phyloP scores from a whole-genome alignment of 1,140 invertebrate species.

The Ips typographus region DNA sequence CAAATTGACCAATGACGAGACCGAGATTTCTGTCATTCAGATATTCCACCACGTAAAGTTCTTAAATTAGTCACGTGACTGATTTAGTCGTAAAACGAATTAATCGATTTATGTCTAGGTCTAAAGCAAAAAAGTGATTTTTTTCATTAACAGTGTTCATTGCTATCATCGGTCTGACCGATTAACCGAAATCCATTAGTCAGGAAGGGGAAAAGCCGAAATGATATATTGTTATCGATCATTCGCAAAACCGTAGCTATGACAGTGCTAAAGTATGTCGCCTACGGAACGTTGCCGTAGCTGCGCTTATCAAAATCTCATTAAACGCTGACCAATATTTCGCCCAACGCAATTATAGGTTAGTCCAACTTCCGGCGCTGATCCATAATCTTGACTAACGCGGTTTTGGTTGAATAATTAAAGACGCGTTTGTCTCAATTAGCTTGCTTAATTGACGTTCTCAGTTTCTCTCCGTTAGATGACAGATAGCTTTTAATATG shows the following conservation, averaged over 20 bases:
- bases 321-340: slow-evolving; percentile 24
- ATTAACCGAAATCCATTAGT: slow-evolving; percentile 4
- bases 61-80: no score
- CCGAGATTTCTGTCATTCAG: no score
- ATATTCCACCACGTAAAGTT: no score
- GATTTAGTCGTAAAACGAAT: no score
- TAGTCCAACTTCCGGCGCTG: slow-evolving; percentile 17
- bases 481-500: slow-evolving; percentile 35
- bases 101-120: no score
- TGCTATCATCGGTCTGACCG: not conserved
- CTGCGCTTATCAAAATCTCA: slow-evolving; percentile 8
- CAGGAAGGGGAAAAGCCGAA: not conserved
- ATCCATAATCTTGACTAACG: slow-evolving; percentile 30
- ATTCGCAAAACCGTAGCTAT: not conserved
- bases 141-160: no score
- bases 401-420: slow-evolving; percentile 34
- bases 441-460: slow-evolving; percentile 33
- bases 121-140: no score
- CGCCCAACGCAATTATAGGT: slow-evolving; percentile 19
- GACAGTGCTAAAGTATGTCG: not conserved
- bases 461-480: slow-evolving; percentile 23
- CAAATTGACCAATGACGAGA: no score
- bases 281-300: not conserved
- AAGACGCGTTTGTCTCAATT: slow-evolving; percentile 37
- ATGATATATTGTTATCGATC: slow-evolving; percentile 11